Evolutionary conservation across 2,113 vertebrate genomes (phyloP).

Genomic region (Notiomystis cincta): DNA sequence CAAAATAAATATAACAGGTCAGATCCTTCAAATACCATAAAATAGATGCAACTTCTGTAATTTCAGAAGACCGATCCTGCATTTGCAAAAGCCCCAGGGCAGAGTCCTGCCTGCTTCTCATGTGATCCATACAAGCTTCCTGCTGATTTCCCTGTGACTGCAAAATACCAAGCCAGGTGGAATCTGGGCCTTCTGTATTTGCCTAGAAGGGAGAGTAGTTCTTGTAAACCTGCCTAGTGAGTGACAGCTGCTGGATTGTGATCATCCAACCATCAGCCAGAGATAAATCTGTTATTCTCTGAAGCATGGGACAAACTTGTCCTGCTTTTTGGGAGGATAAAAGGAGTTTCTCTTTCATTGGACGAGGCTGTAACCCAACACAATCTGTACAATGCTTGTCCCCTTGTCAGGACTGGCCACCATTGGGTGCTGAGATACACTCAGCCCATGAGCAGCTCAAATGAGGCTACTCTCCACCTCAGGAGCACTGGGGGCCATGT

Average conservation of each 20-base stretch:
- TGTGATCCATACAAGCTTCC: neutral
- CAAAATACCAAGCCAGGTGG: slow-evolving; percentile 5
- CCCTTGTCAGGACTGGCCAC: neutral
- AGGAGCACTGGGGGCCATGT: accelerated
- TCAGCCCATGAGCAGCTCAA: neutral
- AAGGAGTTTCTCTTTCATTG: neutral
- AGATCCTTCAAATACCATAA: neutral
- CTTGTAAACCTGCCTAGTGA: neutral
- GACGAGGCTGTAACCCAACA: neutral
- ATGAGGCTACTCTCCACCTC: neutral
- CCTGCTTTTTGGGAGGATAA: neutral
- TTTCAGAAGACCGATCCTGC: neutral
- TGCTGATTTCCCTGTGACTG: slow-evolving; percentile 4
- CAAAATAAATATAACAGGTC: slow-evolving; percentile 30
- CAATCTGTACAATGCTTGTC: neutral
- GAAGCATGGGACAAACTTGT: neutral
- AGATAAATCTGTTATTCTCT: neutral
- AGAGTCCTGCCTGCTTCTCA: neutral
- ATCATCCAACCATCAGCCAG: neutral
- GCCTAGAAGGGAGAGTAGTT: slow-evolving; percentile 33
- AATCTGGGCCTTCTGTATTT: slow-evolving; percentile 7
- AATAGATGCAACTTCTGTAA: neutral
- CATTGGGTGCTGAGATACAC: neutral
- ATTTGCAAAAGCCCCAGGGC: neutral
- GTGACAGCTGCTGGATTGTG: neutral